A percentile compares a stretch with the other conserved stretches of the same genome.
Conservation (phyloP, 2,888 invertebrate species). For the Branchipolynoe longqiensis region DNA sequence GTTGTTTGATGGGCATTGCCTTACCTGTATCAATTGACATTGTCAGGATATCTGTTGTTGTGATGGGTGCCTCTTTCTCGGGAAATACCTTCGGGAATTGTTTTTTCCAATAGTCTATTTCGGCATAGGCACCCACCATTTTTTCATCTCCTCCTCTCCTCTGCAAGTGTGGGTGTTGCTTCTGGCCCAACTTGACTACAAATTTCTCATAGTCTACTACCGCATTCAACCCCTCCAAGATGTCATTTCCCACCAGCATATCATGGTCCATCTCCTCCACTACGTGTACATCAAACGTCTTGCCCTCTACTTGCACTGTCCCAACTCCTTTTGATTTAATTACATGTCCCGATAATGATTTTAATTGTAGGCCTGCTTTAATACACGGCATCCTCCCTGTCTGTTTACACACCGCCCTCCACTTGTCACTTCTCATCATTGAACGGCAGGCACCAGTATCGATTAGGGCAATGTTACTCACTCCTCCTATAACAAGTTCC, state of each 20-base stretch:
- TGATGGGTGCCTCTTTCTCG: neutral
- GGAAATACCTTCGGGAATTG: neutral
- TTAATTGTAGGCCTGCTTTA: neutral
- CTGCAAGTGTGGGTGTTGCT: neutral
- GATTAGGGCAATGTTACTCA: neutral
- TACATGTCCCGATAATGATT: slow-evolving; percentile 5
- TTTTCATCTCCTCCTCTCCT: neutral
- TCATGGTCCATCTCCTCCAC: neutral
- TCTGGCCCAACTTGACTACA: neutral
- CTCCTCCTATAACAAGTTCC: neutral
- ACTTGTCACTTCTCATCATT: neutral
- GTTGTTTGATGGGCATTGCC: neutral
- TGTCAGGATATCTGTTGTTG: neutral
- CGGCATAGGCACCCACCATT: neutral
- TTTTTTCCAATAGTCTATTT: neutral
- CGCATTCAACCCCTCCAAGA: neutral
- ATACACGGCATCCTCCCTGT: neutral
- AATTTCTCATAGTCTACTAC: neutral
- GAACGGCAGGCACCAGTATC: neutral
- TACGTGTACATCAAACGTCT: neutral
- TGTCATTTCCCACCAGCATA: neutral
- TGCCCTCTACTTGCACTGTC: neutral
- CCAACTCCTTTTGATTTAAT: neutral
- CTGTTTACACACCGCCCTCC: neutral
- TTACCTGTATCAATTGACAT: neutral